Conservation (phyloP, 1,140 invertebrate species). For the Atta texana region DNA sequence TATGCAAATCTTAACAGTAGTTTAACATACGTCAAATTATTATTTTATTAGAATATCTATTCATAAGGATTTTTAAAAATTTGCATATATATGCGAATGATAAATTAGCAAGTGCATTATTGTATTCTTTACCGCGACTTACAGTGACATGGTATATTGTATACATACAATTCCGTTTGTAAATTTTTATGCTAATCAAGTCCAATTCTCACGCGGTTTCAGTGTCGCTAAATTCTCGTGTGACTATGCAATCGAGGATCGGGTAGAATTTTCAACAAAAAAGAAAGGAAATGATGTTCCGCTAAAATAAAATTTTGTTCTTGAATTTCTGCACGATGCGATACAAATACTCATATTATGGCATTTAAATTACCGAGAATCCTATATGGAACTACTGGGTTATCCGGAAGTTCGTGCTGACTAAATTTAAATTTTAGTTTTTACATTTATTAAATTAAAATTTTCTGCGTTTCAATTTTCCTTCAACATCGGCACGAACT, state of each 20-base stretch:
- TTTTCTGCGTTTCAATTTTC: no score
- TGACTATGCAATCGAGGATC: background rate
- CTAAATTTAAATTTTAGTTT: no score
- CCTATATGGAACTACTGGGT: background rate
- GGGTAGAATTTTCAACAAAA: background rate
- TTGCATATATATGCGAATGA: background rate
- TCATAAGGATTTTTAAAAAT: background rate
- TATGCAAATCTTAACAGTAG: background rate
- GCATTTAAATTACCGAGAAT: background rate
- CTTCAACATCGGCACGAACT: no score
- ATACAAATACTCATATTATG: background rate
- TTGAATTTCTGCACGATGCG: background rate
- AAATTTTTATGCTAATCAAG: constrained; percentile 43
- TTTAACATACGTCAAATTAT: background rate
- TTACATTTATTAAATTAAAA: no score
- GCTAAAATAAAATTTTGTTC: background rate
- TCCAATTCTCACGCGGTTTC: constrained; percentile 48
- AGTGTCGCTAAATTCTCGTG: constrained; percentile 51
- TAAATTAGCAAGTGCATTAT: constrained; percentile 1
- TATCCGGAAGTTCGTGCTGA: no score
- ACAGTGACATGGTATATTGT: background rate
- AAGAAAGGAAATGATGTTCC: background rate
- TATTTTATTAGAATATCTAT: background rate
- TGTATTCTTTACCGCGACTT: background rate
- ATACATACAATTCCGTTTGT: constrained; percentile 18